A percentile compares a stretch with the other conserved stretches of the same genome.
These are phyloP conservation scores for Rhegmatorhina hoffmannsi DNA, from an alignment of 2,113 vertebrate species.

Conservation along the genomic window DNA sequence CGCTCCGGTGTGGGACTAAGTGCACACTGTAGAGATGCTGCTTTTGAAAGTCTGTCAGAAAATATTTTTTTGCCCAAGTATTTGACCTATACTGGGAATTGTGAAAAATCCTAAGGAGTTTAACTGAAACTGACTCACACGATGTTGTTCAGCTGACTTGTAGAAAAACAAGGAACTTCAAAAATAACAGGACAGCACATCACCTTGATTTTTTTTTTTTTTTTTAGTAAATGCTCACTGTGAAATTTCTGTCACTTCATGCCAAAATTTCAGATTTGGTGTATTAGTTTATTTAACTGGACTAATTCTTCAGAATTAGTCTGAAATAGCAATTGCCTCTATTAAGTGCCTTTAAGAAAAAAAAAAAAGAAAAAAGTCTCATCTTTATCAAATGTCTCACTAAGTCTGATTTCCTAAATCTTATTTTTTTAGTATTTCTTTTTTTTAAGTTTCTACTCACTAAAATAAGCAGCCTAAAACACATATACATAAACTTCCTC, in stretches of 20 bases:
- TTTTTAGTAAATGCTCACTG: background rate
- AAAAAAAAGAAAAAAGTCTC: background rate
- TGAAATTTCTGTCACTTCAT: background rate
- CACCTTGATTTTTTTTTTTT: background rate
- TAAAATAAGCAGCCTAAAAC: background rate
- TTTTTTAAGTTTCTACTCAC: background rate
- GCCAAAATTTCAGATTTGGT: background rate
- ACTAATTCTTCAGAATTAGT: background rate
- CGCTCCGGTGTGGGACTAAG: fast-evolving
- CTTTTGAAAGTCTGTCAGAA: background rate
- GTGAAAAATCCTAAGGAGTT: background rate
- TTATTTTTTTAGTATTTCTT: background rate
- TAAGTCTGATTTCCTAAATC: background rate
- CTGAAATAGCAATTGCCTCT: background rate
- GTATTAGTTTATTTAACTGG: background rate
- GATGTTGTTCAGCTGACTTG: background rate
- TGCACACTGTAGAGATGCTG: background rate
- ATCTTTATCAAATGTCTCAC: background rate
- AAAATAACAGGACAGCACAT: background rate
- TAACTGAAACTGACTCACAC: fast-evolving
- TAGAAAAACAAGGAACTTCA: background rate
- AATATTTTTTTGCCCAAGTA: background rate
- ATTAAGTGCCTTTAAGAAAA: background rate
- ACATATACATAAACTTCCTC: background rate
- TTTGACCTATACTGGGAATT: background rate